Conservation (phyloP, 2,113 vertebrate genomes). For the Dasyornis broadbenti region DNA sequence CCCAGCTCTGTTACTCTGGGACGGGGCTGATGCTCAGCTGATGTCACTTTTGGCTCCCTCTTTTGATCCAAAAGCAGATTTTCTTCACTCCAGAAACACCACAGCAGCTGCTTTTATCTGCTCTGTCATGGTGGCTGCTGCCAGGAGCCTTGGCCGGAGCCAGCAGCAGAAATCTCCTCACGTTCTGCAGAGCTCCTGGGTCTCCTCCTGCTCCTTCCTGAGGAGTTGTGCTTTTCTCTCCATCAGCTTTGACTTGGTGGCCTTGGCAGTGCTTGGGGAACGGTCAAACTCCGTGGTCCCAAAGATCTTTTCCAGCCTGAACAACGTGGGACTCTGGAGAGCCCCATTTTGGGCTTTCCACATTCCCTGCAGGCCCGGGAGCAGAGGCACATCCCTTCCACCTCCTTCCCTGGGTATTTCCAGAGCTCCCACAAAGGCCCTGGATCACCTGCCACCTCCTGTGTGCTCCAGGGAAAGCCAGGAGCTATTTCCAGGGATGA, state of each 20-base stretch:
- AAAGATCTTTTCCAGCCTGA: neutral
- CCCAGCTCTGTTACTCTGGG: neutral
- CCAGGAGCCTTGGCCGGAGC: neutral
- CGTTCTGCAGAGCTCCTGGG: neutral
- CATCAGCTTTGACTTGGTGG: neutral
- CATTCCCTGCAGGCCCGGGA: neutral
- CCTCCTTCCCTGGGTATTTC: neutral
- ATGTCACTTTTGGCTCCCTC: neutral
- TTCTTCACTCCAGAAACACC: neutral
- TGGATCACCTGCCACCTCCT: neutral
- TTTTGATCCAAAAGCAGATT: neutral
- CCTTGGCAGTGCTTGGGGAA: neutral
- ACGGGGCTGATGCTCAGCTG: rapidly evolving
- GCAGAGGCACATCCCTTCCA: neutral
- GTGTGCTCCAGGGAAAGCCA: neutral
- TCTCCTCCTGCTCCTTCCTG: neutral
- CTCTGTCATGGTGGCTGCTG: neutral
- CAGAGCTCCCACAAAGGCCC: neutral
- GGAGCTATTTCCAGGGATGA: constrained; percentile 28
- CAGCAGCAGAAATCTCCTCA: neutral
- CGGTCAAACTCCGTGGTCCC: neutral
- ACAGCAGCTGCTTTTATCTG: neutral
- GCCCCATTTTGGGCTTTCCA: neutral
- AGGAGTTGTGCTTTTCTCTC: neutral
- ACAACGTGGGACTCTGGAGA: neutral